Conservation (phyloP, 2,888 invertebrate species). For the Zonitis immaculata region DNA sequence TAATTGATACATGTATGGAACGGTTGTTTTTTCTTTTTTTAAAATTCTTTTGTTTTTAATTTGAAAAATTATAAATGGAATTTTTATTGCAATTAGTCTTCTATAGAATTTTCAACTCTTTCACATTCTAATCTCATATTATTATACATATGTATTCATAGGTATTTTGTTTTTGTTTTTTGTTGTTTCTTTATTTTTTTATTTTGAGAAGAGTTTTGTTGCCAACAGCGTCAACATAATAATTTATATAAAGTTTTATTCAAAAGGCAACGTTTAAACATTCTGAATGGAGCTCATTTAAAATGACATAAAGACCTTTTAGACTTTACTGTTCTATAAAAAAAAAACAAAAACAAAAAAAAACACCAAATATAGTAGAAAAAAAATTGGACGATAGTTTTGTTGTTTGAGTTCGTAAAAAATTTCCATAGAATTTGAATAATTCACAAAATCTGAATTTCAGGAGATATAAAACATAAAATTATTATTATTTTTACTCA, state of each 20-base stretch:
- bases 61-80: background rate
- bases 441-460: no score
- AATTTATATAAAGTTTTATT: slow-evolving; percentile 1
- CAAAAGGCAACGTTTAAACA: background rate
- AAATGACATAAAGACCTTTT: background rate
- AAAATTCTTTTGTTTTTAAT: no score
- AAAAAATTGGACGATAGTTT: no score
- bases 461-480: no score
- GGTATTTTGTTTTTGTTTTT: background rate
- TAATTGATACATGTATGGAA: no score
- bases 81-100: background rate
- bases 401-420: no score
- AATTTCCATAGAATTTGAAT: no score
- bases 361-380: no score
- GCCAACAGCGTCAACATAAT: background rate
- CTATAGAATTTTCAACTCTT: background rate
- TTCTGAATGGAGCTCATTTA: background rate
- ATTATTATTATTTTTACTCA: no score
- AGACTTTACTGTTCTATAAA: background rate
- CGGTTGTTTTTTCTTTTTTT: no score
- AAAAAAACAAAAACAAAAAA: no score
- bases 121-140: background rate
- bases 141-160: background rate
- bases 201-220: background rate
- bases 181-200: no score